A percentile compares a stretch with the other conserved stretches of the same genome.
phyloP scores from a whole-genome alignment of 2,888 invertebrate species.

The Asteroscopus sphinx region DNA sequence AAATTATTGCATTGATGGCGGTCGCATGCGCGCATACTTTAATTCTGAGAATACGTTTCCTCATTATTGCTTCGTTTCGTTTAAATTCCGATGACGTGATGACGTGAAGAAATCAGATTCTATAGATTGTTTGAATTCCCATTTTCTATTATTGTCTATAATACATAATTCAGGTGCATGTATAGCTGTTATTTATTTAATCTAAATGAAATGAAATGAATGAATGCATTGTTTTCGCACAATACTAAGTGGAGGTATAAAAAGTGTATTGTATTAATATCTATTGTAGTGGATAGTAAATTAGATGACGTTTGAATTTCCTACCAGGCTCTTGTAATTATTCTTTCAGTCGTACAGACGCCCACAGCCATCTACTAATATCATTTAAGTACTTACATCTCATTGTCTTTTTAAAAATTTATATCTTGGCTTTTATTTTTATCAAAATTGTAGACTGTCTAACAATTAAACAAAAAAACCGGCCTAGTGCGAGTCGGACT shows the following conservation, averaged over 20 bases:
- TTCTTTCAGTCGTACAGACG: too few relatives aligned
- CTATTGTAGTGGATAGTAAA: not conserved
- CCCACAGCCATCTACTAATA: too few relatives aligned
- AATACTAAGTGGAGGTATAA: not conserved
- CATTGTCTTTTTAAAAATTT: too few relatives aligned
- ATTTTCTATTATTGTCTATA: not conserved
- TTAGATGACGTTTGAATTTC: not conserved
- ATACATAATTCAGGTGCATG: not conserved
- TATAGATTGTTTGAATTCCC: not conserved
- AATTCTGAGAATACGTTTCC: slow-evolving; percentile 31
- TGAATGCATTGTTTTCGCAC: slow-evolving; percentile 4
- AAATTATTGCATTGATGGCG: slow-evolving; percentile 24
- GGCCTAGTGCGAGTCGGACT: too few relatives aligned
- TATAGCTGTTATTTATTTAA: not conserved
- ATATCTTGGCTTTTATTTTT: too few relatives aligned
- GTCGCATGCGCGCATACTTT: slow-evolving; percentile 16
- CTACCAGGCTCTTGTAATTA: too few relatives aligned
- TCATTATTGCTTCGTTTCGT: slow-evolving; percentile 1
- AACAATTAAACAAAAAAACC: too few relatives aligned
- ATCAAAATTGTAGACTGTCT: too few relatives aligned
- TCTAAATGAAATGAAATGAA: not conserved
- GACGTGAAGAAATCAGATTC: slow-evolving; percentile 7
- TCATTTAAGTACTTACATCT: too few relatives aligned
- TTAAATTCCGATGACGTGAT: slow-evolving; percentile 14
- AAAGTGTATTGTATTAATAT: not conserved